Conservation (phyloP, 64 coral and sea anemone genomes). For the Acropora tenuis region DNA sequence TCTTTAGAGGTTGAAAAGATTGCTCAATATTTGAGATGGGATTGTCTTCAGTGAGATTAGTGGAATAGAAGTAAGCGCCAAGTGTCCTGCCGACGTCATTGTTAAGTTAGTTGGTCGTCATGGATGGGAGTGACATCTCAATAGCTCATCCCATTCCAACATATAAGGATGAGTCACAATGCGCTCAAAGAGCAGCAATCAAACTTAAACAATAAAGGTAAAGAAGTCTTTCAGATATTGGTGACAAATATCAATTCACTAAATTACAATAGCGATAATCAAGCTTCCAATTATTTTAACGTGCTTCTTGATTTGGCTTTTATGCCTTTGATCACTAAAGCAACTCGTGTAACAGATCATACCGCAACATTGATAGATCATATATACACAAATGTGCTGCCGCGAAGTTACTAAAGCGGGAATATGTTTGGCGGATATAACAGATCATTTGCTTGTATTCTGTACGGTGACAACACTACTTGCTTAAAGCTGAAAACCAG, state of each 20-base stretch:
- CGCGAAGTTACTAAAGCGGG: conserved; percentile 4
- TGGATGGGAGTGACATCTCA: too few relatives aligned
- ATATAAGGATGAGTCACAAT: not conserved
- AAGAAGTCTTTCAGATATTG: not conserved
- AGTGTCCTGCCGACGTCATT: too few relatives aligned
- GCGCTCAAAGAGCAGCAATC: not conserved
- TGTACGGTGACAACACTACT: not conserved
- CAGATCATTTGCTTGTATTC: conserved; percentile 11
- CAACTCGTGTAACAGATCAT: conserved; percentile 44
- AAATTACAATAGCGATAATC: not conserved
- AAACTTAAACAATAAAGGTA: not conserved
- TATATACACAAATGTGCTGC: conserved; percentile 39
- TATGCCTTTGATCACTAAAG: conserved; percentile 47
- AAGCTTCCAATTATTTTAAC: conserved; percentile 49
- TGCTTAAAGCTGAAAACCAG: not conserved
- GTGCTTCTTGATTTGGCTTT: conserved; percentile 43
- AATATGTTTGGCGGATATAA: too few relatives aligned
- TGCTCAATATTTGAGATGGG: too few relatives aligned
- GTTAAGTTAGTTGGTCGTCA: too few relatives aligned
- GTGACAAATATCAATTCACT: conserved; percentile 30
- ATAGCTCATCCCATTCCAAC: too few relatives aligned
- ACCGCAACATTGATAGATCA: conserved; percentile 61
- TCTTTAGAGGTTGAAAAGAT: too few relatives aligned
- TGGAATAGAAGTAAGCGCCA: too few relatives aligned
- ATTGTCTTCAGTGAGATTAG: too few relatives aligned